Evolutionary conservation across 2,113 vertebrate species (phyloP), one percentile per base, ranked within the genome.

Genomic region (Pelodiscus sinensis): DNA sequence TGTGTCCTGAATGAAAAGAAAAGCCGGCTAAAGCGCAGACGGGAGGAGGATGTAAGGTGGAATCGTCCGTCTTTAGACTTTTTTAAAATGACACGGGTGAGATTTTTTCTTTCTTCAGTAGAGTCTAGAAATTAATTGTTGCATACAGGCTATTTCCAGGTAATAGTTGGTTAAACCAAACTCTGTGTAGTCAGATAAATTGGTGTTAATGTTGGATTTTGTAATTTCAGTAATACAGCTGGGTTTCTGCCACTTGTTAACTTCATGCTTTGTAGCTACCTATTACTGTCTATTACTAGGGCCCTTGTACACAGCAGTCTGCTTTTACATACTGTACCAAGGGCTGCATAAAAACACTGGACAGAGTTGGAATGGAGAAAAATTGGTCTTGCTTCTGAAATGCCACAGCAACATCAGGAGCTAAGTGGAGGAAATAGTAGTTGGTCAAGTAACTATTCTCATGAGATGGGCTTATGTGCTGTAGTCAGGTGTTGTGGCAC

Each of bases 21-120:
- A 90, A 97, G 97, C 83, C 94, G 97, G 90, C 96, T 97, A 90
- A 98, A 98, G 92, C 97, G 98, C 65, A 96, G 98, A 83, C 96
- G 98, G 18, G 98, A 98, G 85, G 98, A 98, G 81, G 97, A 98
- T 3, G 88, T 98, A 13, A 94, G 97, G 90, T 98, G 98, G 98
- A 98, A 95, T 44, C 97, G 98, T 21, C 98, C 98, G 9, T 98
- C 98, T 8, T 96, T 98, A 96, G 98, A 98, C 97, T 98, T 98
- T 89, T 97, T 98, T 86, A 98, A 98, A 97, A 98, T 98, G 98
- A 98, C 98, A 14, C 96, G 96, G 98, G 98, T 98, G 97, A 98
- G 98, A 96, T 91, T 85, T 94, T 94, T 90, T 13, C 51, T 91
- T 91, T 91, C 25, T 71, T 90, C 80, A 0, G 19, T 79, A 24